Base-by-base conservation (phyloP, 2,888 invertebrate genomes). In the Pogonocherus hispidulus region DNA sequence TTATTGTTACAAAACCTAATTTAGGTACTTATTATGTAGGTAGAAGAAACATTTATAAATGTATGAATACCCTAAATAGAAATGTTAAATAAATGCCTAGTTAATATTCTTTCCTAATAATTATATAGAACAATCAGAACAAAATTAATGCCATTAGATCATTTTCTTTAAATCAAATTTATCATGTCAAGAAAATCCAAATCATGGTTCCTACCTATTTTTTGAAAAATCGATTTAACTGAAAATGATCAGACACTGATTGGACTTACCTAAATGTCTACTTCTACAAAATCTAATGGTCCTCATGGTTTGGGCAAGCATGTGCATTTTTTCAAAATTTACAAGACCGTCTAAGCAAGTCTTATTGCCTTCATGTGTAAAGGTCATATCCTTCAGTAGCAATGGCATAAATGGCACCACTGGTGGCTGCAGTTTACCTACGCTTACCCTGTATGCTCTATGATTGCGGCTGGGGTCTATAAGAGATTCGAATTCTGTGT, bases 241-340 rank as follows among this genome's bases (percentile, higher is more conserved):
- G n/a, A n/a, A n/a, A n/a, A n/a, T n/a, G n/a, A n/a, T n/a, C n/a
- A n/a, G n/a, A n/a, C 11, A 32, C 32, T 32, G 6, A 6, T 6
- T 32, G 11, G 32, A 41, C 87, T 87, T 84, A 91, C 92, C 90
- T 79, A 92, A 86, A 84, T 91, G 90, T 78, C 91, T 87, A 78
- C 91, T 92, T 76, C 93, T 88, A 84, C 93, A 94, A 81, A 92
- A 92, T 74, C 93, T 87, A 75, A 94, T 90, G 63, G 91, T 92
- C 73, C 93, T 87, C 87, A 95, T 89, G 1, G 93, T 93, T 84
- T 94, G 93, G 18, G 94, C 93, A 80, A 95, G 88, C 94, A 95
- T 93, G 82, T 94, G 94, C 94, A 95, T 95, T 86, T 95, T 95
- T 84, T 95, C 95, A 84, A 95, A 95, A 85, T 95, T 95, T 51